Base-by-base conservation (phyloP, 1,140 invertebrate genomes). In the Lepidotrigona ventralis region DNA sequence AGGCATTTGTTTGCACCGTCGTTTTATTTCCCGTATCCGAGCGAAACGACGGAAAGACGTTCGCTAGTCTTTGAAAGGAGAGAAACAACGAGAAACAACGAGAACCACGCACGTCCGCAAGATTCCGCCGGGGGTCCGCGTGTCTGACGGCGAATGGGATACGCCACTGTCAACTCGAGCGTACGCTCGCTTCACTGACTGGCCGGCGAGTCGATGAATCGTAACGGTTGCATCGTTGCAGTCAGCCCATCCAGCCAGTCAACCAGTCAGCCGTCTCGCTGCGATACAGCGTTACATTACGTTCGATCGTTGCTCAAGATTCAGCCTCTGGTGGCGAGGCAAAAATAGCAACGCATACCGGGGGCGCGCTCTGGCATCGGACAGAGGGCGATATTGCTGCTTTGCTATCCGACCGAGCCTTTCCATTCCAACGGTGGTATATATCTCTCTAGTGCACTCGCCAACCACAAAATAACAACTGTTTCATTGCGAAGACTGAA, bases 401-500 rank as follows among this genome's bases (percentile, higher is more conserved):
- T 71, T 63, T 21, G 69, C 77, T 83, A 83, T 83, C 76, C 76
- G 46, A 79, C 54, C 68, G 51, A 79, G 53, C 58, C 82, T 79
- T 83, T 83, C 76, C 77, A 72, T 83, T 73, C 77, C 69, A 46
- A 19, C 56, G n/a, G 58, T 66, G 74, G 39, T 29, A 33, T 46
- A 46, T 89, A 89, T 89, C 86, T 89, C 80, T 78, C 74, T 63
- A 29, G 60, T 68, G 86, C 87, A 84, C 87, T 81, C 80, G 74
- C 51, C 85, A 64, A 86, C 84, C 78, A 78, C 87, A 88, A 89
- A 89, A 88, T 88, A 89, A 88, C 87, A 88, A 89, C 87, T 75
- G 87, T 89, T 89, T 81, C 87, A 89, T 84, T 60, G 84, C 77
- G 39, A 89, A 72, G 81, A 75, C 80, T 78, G 84, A 86, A 89